Base-by-base conservation (phyloP, 2,113 vertebrate species). In the Nothoprocta perdicaria region DNA sequence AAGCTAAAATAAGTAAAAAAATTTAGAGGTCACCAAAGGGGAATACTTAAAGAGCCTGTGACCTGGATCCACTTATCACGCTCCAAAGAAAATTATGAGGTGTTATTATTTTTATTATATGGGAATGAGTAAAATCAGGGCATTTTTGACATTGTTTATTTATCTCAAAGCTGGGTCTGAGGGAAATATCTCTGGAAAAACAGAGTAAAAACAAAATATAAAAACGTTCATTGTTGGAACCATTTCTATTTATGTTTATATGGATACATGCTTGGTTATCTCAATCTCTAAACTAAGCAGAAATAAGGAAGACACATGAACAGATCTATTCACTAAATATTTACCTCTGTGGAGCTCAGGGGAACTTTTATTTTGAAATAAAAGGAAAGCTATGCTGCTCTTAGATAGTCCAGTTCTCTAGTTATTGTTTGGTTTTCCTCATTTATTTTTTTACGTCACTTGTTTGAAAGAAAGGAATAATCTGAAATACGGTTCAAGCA, bases 71-170 rank as follows among this genome's bases (percentile, higher is more conserved):
- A 73, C 45, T 96, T 91, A 93, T 89, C 63, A 50, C 61, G 71
- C 50, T 66, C 11, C 19, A 89, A 72, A 26, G 14, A 88, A 95
- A 89, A 86, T 73, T 89, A 61, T 41, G 68, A 86, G 46, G 58
- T 95, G 84, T 88, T 90, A 73, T 92, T 95, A 92, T 91, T 96
- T 96, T 95, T 90, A 61, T 72, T 80, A 74, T 46, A 80, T 5
- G 60, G 58, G 89, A 92, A 95, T 88, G 77, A 95, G 23, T 80
- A 90, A 90, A 93, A 94, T 86, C 15, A 53, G 53, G 92, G 57
- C 80, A 95, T 86, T 23, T 86, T 93, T 76, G 91, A 65, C 18
- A 65, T 7, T 82, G 62, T 89, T 88, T 93, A 82, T 91, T 86
- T 89, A 80, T 92, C 48, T 82, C 76, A 95, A 91, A 86, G 16